A percentile compares a stretch with the other conserved stretches of the same genome.
Evolutionary conservation across 2,113 vertebrate genomes (phyloP).

Genomic region (Xerus inauris): DNA sequence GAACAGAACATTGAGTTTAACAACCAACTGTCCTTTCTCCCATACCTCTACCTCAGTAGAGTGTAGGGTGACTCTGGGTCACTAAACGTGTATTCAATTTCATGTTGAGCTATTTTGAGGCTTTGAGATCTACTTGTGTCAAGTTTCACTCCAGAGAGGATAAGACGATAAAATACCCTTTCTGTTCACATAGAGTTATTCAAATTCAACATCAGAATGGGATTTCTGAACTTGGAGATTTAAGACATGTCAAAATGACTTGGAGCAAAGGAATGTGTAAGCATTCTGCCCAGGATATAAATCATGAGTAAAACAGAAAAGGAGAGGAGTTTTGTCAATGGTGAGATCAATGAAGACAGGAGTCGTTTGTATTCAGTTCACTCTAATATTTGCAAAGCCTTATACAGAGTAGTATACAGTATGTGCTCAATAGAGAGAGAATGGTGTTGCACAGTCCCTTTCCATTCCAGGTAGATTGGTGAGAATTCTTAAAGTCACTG

Average conservation of each 20-base stretch:
- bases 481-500: background rate
- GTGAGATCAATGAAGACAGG: background rate
- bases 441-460: background rate
- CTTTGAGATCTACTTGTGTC: constrained; percentile 34
- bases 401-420: background rate
- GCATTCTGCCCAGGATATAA: background rate
- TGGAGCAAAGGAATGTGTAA: background rate
- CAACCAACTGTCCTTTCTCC: background rate
- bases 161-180: constrained; percentile 34
- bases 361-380: background rate
- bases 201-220: background rate
- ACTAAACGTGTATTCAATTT: constrained; percentile 12
- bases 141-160: constrained; percentile 1
- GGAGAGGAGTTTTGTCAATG: background rate
- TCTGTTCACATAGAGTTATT: background rate
- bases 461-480: background rate
- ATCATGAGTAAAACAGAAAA: background rate
- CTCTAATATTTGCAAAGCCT: background rate
- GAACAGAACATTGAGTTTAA: background rate
- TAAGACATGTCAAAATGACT: background rate
- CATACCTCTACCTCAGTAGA: background rate
- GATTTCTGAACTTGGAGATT: constrained; percentile 25
- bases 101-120: constrained; percentile 48
- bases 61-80: background rate
- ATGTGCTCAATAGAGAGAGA: background rate